Percentiles rank a stretch among this genome's conserved stretches.
Evolutionary conservation across 35 echinoderm and acorn worm genomes (phyloP).

Genomic region (Heliocidaris tuberculata): DNA sequence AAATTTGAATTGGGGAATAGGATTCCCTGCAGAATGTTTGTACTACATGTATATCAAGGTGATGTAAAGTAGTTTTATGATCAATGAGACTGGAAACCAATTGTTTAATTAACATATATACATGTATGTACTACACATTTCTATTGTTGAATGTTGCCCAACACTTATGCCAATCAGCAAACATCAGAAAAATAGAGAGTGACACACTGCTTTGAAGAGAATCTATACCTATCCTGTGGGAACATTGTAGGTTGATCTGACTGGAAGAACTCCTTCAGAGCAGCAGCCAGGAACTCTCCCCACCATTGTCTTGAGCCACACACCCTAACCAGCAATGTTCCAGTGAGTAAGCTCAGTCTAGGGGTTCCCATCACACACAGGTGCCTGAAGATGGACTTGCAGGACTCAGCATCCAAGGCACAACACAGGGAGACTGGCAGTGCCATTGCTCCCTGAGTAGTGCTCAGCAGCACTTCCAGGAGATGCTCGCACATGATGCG

Average conservation of each 20-base stretch:
- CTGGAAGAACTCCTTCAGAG: conserved; percentile 87
- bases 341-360: conserved; percentile 62
- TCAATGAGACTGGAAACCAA: not conserved
- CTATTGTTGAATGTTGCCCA: too few relatives aligned
- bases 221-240: conserved; percentile 78
- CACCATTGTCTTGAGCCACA: conserved; percentile 87
- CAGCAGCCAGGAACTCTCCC: conserved; percentile 96
- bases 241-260: conserved; percentile 74
- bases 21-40: not conserved
- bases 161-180: too few relatives aligned
- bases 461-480: conserved; percentile 72
- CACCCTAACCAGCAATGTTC: conserved; percentile 76
- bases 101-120: not conserved
- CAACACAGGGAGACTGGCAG: conserved; percentile 51
- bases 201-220: not conserved
- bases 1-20: not conserved
- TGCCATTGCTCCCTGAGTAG: conserved; percentile 49
- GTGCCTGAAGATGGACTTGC: conserved; percentile 91
- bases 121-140: too few relatives aligned
- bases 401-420: conserved; percentile 66
- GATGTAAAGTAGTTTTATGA: not conserved
- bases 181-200: not conserved
- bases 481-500: conserved; percentile 83
- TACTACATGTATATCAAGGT: not conserved
- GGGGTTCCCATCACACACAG: conserved; percentile 89